Evolutionary conservation across 1,140 invertebrate species (phyloP), one percentile per base, ranked within the genome.

Genomic region (Drosophila varians): DNA sequence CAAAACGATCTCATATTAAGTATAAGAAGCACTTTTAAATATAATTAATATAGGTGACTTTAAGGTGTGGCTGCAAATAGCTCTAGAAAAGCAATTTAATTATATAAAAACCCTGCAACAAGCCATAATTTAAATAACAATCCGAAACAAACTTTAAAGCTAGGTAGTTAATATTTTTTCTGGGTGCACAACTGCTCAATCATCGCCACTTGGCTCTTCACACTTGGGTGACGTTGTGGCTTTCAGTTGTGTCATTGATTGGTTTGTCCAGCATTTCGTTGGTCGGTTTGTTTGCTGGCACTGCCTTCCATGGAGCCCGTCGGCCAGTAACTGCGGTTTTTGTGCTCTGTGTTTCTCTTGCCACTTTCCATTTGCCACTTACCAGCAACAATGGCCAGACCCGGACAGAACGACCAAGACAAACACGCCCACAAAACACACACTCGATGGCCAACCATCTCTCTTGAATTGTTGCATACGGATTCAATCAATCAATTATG

Each of bases 171-270:
- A 23, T 8, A 25, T 66, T 53, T 51, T 43, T 21, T 11, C 19
- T 23, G 31, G 21, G 36, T 71, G 25, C 43, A 11, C 3, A 5
- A n/a, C 65, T 46, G 56, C 52, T 58, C 74, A 65, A 74, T 83
- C 65, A 52, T 66, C 43, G 21, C 34, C 34, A 49, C 34, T 66
- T 66, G 46, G 46, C 53, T 48, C 58, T 69, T 83, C 60, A 77
- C 78, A 83, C 79, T 83, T 86, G 72, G 82, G 21, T 76, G 54
- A 79, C 75, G 61, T 62, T 84, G 80, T 80, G 80, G 80, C 80
- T 80, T 86, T 87, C 58, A 87, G 73, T 86, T 86, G 77, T 77
- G 73, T 65, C 80, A 86, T 80, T 86, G 82, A 87, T 87, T 86
- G 82, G 82, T 86, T 84, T 87, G 61, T 74, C 80, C 72, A 80